Evolutionary conservation across 2,113 vertebrate genomes (phyloP), one percentile per base, ranked within the genome.

Genomic region (Prionailurus viverrinus): DNA sequence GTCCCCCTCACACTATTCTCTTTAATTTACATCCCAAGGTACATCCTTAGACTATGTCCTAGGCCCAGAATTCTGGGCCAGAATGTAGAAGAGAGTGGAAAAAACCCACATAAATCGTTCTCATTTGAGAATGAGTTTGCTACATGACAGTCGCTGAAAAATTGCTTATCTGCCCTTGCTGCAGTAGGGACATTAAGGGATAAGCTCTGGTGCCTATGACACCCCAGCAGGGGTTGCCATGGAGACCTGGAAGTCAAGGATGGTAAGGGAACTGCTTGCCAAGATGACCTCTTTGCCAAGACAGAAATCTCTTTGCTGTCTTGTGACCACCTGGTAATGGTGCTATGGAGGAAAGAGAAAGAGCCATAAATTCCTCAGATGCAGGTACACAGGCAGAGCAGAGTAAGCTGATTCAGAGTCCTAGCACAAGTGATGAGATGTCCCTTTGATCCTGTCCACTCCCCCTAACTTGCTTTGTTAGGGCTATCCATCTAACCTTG

Each of bases 211-310:
- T 94, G 69, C 86, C 68, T 66, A 27, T 89, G 93, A 97, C 83
- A 55, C 80, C 95, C 89, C 82, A 87, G 14, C 4, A 29, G 90
- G 25, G 5, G 94, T 89, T 97, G 90, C 89, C 93, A 86, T 87
- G 91, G 89, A 97, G 91, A 97, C 51, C n/a, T 29, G 33, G 81
- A 93, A 92, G 88, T 97, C 97, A 97, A 97, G 92, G 95, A 91
- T 76, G 79, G 93, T 86, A 76, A 96, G 71, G 69, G 55, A 95
- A 69, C 33, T 85, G 94, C 91, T 93, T 94, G 97, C 95, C 97
- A 97, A 78, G 29, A 97, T 95, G 93, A 97, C 19, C 65, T 93
- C 89, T 45, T 45, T 45, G 45, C 45, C 45, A 9, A 94, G n/a
- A 33, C 33, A 91, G 95, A 93, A 97, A 79, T 95, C 53, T 80